A percentile compares a stretch with the other conserved stretches of the same genome.
Conservation (phyloP, 2,113 vertebrate genomes). For the Thomomys bottae region DNA sequence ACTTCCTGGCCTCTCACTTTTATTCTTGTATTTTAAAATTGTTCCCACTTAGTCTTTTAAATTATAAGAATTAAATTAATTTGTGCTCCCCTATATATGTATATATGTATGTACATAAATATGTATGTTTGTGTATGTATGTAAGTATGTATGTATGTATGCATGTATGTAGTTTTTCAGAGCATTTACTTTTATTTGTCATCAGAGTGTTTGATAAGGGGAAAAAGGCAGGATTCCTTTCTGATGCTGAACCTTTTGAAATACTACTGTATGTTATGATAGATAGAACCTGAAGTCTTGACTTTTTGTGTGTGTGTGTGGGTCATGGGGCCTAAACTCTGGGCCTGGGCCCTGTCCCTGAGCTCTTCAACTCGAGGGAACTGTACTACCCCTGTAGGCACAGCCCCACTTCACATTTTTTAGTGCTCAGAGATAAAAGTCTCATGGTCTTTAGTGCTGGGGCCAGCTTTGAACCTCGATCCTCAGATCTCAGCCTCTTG, state of each 20-base stretch:
- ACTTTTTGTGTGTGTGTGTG: too few species aligned
- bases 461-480: too few species aligned
- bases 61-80: constrained; percentile 10
- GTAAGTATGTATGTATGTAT: neutral
- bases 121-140: too few species aligned
- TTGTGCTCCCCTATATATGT: neutral
- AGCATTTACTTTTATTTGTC: neutral
- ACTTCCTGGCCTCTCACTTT: too few species aligned
- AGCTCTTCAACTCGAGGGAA: too few species aligned
- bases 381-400: too few species aligned
- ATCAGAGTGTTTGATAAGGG: neutral
- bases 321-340: too few species aligned
- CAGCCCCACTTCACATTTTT: too few species aligned
- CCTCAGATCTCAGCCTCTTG: too few species aligned
- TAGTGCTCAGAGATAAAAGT: too few species aligned
- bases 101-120: neutral
- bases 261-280: neutral
- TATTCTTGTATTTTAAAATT: constrained; percentile 46
- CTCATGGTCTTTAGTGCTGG: too few species aligned
- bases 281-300: neutral
- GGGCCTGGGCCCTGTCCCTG: too few species aligned
- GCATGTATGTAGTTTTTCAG: neutral
- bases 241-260: neutral
- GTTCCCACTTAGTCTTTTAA: constrained; percentile 6
- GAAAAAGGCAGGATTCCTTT: neutral